Evolutionary conservation across 2,113 vertebrate species (phyloP).

Genomic region (Hyaena hyaena): DNA sequence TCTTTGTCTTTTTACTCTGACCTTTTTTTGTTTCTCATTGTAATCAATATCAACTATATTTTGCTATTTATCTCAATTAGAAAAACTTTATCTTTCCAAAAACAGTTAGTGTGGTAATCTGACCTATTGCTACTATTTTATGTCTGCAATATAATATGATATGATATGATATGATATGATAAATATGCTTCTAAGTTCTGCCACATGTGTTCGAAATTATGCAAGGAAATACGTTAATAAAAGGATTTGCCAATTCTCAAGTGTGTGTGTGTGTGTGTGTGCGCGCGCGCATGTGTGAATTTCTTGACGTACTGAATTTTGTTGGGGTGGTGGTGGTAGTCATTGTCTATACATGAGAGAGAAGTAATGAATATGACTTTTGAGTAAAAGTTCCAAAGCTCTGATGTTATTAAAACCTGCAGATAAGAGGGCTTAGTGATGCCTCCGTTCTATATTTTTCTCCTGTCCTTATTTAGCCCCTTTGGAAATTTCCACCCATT

Average conservation of each 20-base stretch:
- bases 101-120: background rate
- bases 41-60: background rate
- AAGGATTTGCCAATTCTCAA: background rate
- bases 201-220: background rate
- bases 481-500: background rate
- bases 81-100: background rate
- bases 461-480: background rate
- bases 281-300: no score
- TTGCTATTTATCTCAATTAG: background rate
- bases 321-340: fast-evolving
- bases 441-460: background rate
- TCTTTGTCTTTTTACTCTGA: background rate
- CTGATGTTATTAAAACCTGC: background rate
- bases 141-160: background rate
- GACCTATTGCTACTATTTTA: background rate
- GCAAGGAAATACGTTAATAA: background rate
- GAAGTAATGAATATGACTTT: background rate
- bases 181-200: background rate
- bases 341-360: fast-evolving
- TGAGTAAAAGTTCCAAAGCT: background rate
- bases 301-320: background rate
- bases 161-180: background rate
- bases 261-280: fast-evolving
- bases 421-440: background rate
- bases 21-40: background rate